Evolutionary conservation across 2,888 invertebrate genomes (phyloP).

Genomic region (Iselma pallidipennis): DNA sequence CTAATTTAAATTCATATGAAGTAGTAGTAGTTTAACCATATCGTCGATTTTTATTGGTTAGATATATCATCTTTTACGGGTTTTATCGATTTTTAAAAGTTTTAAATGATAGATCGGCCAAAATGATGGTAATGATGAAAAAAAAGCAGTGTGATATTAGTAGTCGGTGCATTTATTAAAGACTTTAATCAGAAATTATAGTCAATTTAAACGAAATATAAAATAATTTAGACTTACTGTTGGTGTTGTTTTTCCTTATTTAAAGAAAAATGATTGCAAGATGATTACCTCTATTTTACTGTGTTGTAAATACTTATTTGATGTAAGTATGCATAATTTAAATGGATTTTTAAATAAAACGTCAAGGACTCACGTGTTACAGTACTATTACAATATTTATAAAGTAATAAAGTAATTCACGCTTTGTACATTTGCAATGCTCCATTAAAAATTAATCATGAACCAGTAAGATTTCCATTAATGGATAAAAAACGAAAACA

Average conservation of each 20-base stretch:
- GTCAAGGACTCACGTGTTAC: neutral
- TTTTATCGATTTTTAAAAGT: too few species aligned
- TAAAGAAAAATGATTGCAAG: too few species aligned
- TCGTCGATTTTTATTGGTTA: too few species aligned
- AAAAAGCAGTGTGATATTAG: neutral
- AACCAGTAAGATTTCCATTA: neutral
- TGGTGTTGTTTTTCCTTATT: neutral
- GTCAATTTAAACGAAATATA: neutral
- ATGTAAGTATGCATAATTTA: neutral
- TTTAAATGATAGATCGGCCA: too few species aligned
- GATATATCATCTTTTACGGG: too few species aligned
- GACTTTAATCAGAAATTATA: neutral
- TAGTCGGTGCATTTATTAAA: neutral
- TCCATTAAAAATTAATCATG: neutral
- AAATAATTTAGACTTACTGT: neutral
- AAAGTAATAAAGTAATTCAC: neutral
- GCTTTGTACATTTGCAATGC: neutral
- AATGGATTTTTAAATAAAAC: neutral
- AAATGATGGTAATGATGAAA: too few species aligned
- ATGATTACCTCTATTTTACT: too few species aligned
- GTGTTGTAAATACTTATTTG: too few species aligned
- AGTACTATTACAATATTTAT: neutral
- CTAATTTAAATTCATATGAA: too few species aligned
- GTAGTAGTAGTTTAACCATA: too few species aligned
- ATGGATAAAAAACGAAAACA: neutral